These are phyloP conservation scores for Mionectes macconnelli DNA, from an alignment of 2,113 vertebrate genomes.

Conservation along the genomic window DNA sequence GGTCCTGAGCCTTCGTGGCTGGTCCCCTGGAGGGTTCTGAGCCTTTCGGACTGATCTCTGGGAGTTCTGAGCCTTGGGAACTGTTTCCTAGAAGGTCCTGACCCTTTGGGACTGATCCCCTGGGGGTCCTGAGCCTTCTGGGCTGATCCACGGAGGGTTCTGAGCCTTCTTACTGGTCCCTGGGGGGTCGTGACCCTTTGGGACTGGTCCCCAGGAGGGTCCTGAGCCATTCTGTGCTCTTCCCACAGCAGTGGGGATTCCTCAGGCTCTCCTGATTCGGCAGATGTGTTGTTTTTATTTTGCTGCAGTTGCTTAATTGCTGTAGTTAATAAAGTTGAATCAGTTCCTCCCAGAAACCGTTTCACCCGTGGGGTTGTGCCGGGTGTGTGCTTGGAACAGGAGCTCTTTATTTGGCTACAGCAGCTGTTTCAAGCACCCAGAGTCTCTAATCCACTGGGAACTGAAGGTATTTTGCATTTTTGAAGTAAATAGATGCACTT, in stretches of 20 bases:
- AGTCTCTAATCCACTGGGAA: not conserved
- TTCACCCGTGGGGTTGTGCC: fast-evolving
- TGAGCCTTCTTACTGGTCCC: not conserved
- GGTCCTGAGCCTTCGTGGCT: too few species aligned
- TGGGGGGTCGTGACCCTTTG: too few species aligned
- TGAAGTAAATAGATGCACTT: not conserved
- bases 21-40: too few species aligned
- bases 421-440: not conserved
- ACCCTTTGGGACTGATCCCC: not conserved
- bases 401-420: not conserved
- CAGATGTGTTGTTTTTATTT: not conserved
- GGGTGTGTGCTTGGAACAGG: not conserved
- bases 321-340: not conserved
- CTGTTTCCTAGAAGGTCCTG: too few species aligned
- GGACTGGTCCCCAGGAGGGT: fast-evolving
- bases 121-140: not conserved
- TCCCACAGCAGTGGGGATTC: not conserved
- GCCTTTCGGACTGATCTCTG: not conserved
- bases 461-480: not conserved
- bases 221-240: not conserved
- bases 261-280: too few species aligned
- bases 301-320: not conserved
- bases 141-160: not conserved
- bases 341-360: fast-evolving
- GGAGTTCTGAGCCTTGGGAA: not conserved